These are phyloP conservation scores for Sebastes schlegelii DNA, from an alignment of 2,113 vertebrate species.

Conservation along the genomic window DNA sequence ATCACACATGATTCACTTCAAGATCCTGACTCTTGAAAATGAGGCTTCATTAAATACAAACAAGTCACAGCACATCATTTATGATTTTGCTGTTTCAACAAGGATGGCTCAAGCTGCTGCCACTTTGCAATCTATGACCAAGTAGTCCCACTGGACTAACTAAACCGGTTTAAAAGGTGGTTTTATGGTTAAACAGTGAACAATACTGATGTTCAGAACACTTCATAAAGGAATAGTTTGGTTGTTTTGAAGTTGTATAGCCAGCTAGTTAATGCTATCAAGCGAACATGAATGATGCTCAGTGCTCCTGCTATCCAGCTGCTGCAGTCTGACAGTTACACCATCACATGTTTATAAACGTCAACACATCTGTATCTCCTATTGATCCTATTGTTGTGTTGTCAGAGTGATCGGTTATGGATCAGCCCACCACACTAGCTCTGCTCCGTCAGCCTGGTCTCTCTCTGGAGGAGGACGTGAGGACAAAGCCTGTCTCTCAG, in stretches of 20 bases:
- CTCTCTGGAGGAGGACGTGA: neutral
- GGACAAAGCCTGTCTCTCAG: constrained; percentile 57
- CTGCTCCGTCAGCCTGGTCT: constrained; percentile 41
- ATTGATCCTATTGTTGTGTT: too few species aligned
- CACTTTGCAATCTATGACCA: too few species aligned
- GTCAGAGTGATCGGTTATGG: neutral
- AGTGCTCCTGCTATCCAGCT: neutral
- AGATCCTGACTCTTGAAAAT: neutral
- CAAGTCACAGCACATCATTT: neutral
- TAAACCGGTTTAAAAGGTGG: too few species aligned
- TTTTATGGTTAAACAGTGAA: too few species aligned
- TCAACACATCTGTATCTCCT: too few species aligned
- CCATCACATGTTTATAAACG: too few species aligned
- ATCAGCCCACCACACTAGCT: constrained; percentile 41
- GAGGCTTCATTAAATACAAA: neutral
- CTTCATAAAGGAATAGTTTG: too few species aligned
- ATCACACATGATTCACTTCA: neutral
- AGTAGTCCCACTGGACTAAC: too few species aligned
- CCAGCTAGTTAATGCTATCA: constrained; percentile 51
- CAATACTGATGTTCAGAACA: too few species aligned
- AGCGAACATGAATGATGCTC: constrained; percentile 10
- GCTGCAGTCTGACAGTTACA: neutral
- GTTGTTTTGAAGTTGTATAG: neutral
- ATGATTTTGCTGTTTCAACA: neutral
- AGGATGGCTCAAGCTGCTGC: neutral